Evolutionary conservation across 2,113 vertebrate genomes (phyloP).

Genomic region (Colinus virginianus): DNA sequence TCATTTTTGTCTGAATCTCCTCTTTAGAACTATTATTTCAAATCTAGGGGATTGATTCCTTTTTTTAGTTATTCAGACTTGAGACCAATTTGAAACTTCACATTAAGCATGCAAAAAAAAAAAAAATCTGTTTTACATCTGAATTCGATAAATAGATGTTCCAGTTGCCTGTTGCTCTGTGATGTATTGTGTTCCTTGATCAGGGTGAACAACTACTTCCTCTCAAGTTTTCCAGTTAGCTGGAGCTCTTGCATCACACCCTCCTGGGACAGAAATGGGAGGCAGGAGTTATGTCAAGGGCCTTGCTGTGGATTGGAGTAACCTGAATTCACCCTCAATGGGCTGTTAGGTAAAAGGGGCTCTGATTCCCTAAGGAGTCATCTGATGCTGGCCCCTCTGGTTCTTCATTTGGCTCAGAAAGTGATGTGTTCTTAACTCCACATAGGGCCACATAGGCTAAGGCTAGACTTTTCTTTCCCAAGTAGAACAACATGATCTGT

Average conservation of each 20-base stretch:
- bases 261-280: background rate
- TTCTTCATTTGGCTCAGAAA: background rate
- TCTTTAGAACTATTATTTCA: background rate
- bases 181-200: background rate
- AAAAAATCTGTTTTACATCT: background rate
- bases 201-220: background rate
- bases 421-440: background rate
- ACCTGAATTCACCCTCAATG: accelerated
- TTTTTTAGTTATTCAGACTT: background rate
- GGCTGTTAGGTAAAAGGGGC: background rate
- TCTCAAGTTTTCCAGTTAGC: background rate
- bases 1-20: background rate
- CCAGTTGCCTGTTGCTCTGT: background rate
- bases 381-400: accelerated
- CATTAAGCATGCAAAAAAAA: background rate
- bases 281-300: background rate
- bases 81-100: background rate
- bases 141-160: background rate
- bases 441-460: background rate
- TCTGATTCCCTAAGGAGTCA: background rate
- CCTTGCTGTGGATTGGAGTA: accelerated
- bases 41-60: background rate
- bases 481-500: background rate
- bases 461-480: background rate
- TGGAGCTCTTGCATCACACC: accelerated